phyloP scores from a whole-genome alignment of 2,888 invertebrate genomes.

The Drosophila falleni region DNA sequence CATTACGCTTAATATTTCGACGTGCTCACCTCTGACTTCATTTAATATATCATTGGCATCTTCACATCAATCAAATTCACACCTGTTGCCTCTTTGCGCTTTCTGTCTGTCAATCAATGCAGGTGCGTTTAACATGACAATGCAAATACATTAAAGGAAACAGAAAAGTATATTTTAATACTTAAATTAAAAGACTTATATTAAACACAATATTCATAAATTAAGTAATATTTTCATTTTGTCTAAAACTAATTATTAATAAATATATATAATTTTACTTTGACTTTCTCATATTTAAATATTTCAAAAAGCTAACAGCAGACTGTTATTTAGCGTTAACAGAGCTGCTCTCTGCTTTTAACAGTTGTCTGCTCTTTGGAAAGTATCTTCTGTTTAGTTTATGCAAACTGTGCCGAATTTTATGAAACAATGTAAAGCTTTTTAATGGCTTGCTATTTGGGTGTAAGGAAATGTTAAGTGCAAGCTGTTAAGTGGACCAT shows the following conservation, averaged over 20 bases:
- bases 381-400: conserved; percentile 46
- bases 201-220: not conserved
- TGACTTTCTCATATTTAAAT: conserved; percentile 4
- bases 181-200: not conserved
- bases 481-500: conserved; percentile 52
- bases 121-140: conserved; percentile 18
- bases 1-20: not conserved
- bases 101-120: conserved; percentile 52
- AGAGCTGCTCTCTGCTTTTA: conserved; percentile 14
- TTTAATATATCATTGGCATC: not conserved
- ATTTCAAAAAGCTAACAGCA: conserved; percentile 10
- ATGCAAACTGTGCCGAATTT: conserved; percentile 55
- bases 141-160: no score
- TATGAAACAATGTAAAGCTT: conserved; percentile 54
- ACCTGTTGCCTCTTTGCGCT: conserved; percentile 47
- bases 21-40: not conserved
- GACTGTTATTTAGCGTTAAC: conserved; percentile 15
- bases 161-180: not conserved
- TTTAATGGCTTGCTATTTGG: conserved; percentile 50
- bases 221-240: not conserved
- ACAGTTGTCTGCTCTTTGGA: conserved; percentile 56
- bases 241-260: not conserved
- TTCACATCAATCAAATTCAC: conserved; percentile 48
- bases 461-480: conserved; percentile 55
- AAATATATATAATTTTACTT: not conserved